These are phyloP conservation scores for Peribatodes rhomboidaria DNA, from an alignment of 2,888 invertebrate species.

Conservation along the genomic window DNA sequence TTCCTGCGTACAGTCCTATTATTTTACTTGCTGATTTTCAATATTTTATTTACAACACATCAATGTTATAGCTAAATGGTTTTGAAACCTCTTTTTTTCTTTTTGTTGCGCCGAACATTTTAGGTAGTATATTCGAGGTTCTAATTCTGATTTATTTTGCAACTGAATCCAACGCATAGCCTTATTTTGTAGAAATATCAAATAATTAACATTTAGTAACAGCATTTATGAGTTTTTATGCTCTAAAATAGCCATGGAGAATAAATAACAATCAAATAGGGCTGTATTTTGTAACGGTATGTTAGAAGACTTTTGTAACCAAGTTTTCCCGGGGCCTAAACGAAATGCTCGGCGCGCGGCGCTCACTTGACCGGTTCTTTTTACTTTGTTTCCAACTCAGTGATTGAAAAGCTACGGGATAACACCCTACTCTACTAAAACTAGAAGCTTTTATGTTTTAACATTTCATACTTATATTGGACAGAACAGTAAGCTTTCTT, in stretches of 20 bases:
- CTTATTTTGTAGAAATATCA: too few species aligned
- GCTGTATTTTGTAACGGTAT: slow-evolving; percentile 35
- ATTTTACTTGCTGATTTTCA: not conserved
- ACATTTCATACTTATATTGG: too few species aligned
- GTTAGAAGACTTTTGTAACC: slow-evolving; percentile 43
- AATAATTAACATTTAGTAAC: not conserved
- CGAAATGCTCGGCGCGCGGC: slow-evolving; percentile 38
- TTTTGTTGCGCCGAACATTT: too few species aligned
- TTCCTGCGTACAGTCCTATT: not conserved
- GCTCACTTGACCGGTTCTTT: slow-evolving; percentile 43
- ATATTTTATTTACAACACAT: not conserved
- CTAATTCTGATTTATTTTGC: too few species aligned
- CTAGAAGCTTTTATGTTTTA: slow-evolving; percentile 12
- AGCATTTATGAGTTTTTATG: not conserved
- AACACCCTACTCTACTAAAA: slow-evolving; percentile 26
- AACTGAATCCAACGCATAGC: too few species aligned
- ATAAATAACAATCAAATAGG: slow-evolving; percentile 8
- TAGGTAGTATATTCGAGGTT: too few species aligned
- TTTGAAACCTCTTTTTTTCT: too few species aligned
- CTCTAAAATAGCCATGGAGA: not conserved
- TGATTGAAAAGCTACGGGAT: slow-evolving; percentile 42
- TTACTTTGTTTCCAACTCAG: slow-evolving; percentile 43
- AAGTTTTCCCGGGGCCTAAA: slow-evolving; percentile 41
- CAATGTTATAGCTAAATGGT: too few species aligned
- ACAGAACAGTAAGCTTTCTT: not conserved